Evolutionary conservation across 2,888 invertebrate species (phyloP).

Genomic region (Flexamia atlantica): DNA sequence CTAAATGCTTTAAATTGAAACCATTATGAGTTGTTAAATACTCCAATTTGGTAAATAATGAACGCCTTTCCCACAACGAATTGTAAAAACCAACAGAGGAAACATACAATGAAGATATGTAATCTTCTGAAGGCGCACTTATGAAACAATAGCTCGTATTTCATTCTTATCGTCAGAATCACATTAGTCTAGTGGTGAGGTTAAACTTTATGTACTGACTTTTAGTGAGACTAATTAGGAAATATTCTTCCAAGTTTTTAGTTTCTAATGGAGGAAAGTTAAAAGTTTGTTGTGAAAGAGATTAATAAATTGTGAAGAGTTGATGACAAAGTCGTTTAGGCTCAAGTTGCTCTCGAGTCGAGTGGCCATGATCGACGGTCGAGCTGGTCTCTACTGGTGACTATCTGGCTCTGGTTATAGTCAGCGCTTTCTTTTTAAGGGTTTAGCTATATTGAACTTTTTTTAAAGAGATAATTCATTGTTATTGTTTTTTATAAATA

Average conservation of each 20-base stretch:
- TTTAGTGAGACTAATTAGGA: background rate
- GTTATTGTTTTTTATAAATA: too few relatives aligned
- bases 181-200: background rate
- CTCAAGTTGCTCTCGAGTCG: slow-evolving; percentile 10
- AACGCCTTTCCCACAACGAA: background rate
- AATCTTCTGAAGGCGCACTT: background rate
- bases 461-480: too few relatives aligned
- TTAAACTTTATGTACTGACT: too few relatives aligned
- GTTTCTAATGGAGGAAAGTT: slow-evolving; percentile 5
- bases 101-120: slow-evolving; percentile 10
- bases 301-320: slow-evolving; percentile 30
- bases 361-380: slow-evolving; percentile 8
- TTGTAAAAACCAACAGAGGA: slow-evolving; percentile 8
- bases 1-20: too few relatives aligned
- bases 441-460: too few relatives aligned
- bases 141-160: background rate
- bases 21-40: too few relatives aligned
- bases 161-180: background rate
- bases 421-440: too few relatives aligned
- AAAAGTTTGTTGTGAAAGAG: slow-evolving; percentile 37
- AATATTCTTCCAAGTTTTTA: background rate
- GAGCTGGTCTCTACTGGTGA: too few relatives aligned
- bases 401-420: background rate
- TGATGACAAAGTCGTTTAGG: slow-evolving; percentile 35
- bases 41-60: background rate